Evolutionary conservation across 2,797 vertebrate genomes (phyloP).

Genomic region (Simalia tracyae): DNA sequence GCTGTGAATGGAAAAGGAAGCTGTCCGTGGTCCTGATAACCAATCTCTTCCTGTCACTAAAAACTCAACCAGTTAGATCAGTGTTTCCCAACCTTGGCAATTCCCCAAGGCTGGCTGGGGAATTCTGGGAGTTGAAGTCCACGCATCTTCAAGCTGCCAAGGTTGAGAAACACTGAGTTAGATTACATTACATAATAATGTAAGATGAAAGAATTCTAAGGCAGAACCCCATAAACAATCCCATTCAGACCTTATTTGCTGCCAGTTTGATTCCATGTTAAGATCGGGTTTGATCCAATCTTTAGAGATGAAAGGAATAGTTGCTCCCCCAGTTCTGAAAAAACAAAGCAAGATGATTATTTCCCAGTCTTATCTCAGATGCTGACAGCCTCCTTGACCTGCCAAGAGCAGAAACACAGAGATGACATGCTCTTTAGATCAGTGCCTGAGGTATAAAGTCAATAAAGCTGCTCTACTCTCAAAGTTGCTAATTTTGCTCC

Average conservation of each 20-base stretch:
- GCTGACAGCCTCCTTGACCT: not conserved
- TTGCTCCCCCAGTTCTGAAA: not conserved
- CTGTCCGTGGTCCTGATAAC: not conserved
- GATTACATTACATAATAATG: too few relatives aligned
- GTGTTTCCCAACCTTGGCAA: too few relatives aligned
- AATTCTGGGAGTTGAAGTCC: not conserved
- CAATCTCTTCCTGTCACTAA: not conserved
- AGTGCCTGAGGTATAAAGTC: not conserved
- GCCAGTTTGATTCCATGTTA: not conserved
- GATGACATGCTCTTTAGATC: not conserved
- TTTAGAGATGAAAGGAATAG: not conserved
- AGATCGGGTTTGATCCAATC: not conserved
- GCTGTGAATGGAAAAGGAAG: not conserved
- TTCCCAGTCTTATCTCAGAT: not conserved
- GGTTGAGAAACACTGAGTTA: not conserved
- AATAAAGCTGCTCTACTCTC: not conserved
- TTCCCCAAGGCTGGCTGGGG: not conserved
- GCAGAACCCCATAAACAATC: not conserved
- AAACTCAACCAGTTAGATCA: not conserved
- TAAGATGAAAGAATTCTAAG: too few relatives aligned
- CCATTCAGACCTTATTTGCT: not conserved
- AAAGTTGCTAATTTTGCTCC: not conserved
- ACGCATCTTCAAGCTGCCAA: not conserved
- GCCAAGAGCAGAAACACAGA: not conserved
- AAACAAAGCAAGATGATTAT: not conserved